A percentile compares a stretch with the other conserved stretches of the same genome.
These are phyloP conservation scores for Drosophila phalerata DNA, from an alignment of 2,888 invertebrate species.

Conservation along the genomic window DNA sequence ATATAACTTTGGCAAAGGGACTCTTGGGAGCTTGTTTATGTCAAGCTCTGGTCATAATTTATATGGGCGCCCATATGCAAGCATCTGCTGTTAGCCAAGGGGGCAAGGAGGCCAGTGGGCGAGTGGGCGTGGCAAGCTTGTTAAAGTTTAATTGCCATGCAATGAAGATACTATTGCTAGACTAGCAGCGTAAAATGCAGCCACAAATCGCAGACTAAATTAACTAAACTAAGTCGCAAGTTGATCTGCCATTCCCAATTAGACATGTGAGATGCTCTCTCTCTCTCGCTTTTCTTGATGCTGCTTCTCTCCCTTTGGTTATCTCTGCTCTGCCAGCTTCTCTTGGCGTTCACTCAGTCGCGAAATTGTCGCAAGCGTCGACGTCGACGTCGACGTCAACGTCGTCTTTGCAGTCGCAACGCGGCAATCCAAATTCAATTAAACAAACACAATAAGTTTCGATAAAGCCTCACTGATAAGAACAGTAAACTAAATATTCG, in stretches of 20 bases:
- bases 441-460: constrained; percentile 85
- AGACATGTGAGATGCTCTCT: constrained; percentile 37
- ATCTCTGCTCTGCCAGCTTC: constrained; percentile 56
- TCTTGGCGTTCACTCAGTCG: constrained; percentile 66
- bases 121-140: constrained; percentile 62
- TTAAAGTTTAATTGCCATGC: constrained; percentile 79
- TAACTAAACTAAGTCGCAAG: constrained; percentile 74
- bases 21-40: constrained; percentile 86
- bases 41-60: constrained; percentile 84
- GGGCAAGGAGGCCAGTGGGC: too few species aligned
- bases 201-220: constrained; percentile 67
- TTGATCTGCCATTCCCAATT: constrained; percentile 79
- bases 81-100: constrained; percentile 43
- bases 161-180: not conserved
- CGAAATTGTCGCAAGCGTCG: constrained; percentile 73
- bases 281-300: not conserved
- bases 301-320: constrained; percentile 25
- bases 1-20: constrained; percentile 83
- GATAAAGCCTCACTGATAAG: constrained; percentile 84
- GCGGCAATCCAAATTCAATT: constrained; percentile 85
- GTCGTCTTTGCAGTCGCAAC: constrained; percentile 32
- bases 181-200: constrained; percentile 3
- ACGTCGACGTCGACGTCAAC: constrained; percentile 42
- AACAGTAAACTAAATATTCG: constrained; percentile 82
- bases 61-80: constrained; percentile 69